Base-by-base conservation (phyloP, 2,797 vertebrate genomes). In the Molossus molossus region DNA sequence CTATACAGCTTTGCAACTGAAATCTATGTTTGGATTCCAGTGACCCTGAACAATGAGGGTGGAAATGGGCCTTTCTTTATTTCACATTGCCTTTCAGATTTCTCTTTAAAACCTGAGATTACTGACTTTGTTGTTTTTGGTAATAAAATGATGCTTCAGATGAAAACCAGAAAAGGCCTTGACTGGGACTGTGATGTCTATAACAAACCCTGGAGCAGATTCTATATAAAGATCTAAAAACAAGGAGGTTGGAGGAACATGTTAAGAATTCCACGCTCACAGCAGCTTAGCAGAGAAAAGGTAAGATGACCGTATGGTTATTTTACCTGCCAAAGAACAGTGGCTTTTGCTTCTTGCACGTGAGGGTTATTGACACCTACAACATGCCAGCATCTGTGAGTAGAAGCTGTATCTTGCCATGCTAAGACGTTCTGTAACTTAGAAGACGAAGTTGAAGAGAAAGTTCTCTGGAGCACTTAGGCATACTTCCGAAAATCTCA, bases 91-190 rank as follows among this genome's bases (percentile, higher is more conserved):
- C 65, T 96, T 87, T 94, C 79, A 75, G 73, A 90, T 94, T 94
- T 92, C 40, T 92, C 64, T 94, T 94, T 83, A 95, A 70, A 94
- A 94, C 92, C 75, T 70, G 40, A 92, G 64, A 82, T 58, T 40
- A 92, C 33, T 65, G 81, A 53, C 62, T 92, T 84, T 80, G 23
- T 85, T 10, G 20, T 27, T 77, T 95, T 95, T 90, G 64, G 40
- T 48, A n/a, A 40, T 84, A 85, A 96, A 89, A 72, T 4, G 33
- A 88, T 58, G 9, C n/a, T 73, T 85, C 91, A 55, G 53, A 72
- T 85, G 25, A 93, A 91, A 90, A 79, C 37, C 29, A 82, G 27
- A 83, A 82, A 64, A 80, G 23, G n/a, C 18, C 23, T 90, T 81
- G 29, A 82, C 69, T 29, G 58, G 53, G 6, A 45, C n/a, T 58